Conservation (phyloP, 2,113 vertebrate genomes). For the Garra rufa region DNA sequence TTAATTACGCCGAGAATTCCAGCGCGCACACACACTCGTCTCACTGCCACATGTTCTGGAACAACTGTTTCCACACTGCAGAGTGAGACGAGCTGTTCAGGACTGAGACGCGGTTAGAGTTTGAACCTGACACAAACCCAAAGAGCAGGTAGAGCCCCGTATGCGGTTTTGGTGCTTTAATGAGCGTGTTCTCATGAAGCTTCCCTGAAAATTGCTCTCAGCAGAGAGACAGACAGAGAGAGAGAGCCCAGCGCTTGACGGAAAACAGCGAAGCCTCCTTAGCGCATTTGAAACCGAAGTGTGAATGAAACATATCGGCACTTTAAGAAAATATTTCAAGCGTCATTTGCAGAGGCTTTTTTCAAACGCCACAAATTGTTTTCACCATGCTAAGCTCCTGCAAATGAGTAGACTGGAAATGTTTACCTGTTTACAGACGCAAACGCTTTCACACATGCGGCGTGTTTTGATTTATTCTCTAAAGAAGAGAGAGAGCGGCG, state of each 20-base stretch:
- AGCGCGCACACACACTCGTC: neutral
- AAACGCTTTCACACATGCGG: conserved; percentile 53
- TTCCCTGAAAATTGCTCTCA: conserved; percentile 1
- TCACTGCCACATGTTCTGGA: conserved; percentile 8
- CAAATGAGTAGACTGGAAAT: conserved; percentile 55
- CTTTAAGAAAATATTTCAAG: conserved; percentile 55
- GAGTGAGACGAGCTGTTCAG: neutral
- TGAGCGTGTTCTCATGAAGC: neutral
- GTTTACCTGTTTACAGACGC: conserved; percentile 62
- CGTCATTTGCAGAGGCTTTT: conserved; percentile 58
- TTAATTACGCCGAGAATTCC: conserved; percentile 42
- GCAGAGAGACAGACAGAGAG: neutral
- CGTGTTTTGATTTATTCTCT: conserved; percentile 49
- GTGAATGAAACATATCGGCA: conserved; percentile 57
- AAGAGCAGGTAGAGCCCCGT: neutral
- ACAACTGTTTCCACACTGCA: conserved; percentile 7
- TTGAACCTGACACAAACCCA: neutral
- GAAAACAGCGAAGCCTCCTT: conserved; percentile 31
- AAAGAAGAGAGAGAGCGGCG: conserved; percentile 14
- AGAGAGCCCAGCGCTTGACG: conserved; percentile 10
- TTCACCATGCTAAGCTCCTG: conserved; percentile 57
- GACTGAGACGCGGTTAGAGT: neutral
- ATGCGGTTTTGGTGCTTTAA: neutral
- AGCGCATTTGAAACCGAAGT: conserved; percentile 52
- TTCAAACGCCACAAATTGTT: conserved; percentile 60